A percentile compares a stretch with the other conserved stretches of the same genome.
Conservation (phyloP, 2,797 vertebrate genomes). For the Acanthornis magna region DNA sequence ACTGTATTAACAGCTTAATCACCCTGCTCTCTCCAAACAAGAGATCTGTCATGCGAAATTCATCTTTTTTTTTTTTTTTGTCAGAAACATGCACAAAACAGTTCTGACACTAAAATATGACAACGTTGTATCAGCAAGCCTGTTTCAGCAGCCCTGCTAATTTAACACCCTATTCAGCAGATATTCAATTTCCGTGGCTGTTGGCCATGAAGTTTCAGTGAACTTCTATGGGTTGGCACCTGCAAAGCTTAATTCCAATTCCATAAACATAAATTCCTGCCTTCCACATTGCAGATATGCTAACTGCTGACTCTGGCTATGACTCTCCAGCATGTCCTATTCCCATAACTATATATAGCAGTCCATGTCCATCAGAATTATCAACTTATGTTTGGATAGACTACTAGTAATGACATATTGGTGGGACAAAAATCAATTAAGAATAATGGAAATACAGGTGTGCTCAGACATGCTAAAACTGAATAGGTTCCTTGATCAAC, state of each 20-base stretch:
- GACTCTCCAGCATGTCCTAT: neutral
- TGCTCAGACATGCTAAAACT: neutral
- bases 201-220: constrained; percentile 41
- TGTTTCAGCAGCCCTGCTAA: constrained; percentile 55
- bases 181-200: constrained; percentile 64
- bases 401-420: neutral
- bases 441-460: neutral
- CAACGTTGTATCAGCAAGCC: constrained; percentile 56
- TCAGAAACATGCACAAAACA: constrained; percentile 36
- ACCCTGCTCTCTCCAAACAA: constrained; percentile 46
- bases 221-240: constrained; percentile 61
- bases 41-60: constrained; percentile 53
- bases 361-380: neutral
- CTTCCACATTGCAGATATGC: constrained; percentile 4
- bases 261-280: constrained; percentile 61
- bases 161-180: constrained; percentile 72
- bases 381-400: neutral
- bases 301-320: constrained; percentile 20
- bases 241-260: constrained; percentile 49
- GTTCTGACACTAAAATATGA: constrained; percentile 51
- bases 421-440: neutral
- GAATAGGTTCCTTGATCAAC: neutral
- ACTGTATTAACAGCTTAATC: constrained; percentile 44
- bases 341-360: constrained; percentile 17
- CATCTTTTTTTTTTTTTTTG: constrained; percentile 14